Conservation (phyloP, 2,888 invertebrate genomes). For the Blastobasis lacticolella region DNA sequence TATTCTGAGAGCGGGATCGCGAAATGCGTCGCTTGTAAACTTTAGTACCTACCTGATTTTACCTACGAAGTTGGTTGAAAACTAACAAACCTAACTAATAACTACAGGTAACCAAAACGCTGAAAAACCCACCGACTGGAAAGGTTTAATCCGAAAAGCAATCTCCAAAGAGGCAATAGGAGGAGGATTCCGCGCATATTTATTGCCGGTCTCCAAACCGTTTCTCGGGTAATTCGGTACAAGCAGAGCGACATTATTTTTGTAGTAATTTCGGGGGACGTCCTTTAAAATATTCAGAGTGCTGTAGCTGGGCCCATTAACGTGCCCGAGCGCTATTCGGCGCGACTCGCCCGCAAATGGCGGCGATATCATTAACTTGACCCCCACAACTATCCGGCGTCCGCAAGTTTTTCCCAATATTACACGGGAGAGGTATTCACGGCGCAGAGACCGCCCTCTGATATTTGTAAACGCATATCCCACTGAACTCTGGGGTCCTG, state of each 20-base stretch:
- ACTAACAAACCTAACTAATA: too few species aligned
- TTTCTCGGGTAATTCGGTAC: conserved; percentile 70
- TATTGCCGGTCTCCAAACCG: conserved; percentile 66
- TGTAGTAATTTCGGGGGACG: conserved; percentile 72
- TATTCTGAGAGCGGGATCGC: background rate
- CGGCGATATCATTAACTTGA: conserved; percentile 72
- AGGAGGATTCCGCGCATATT: conserved; percentile 66
- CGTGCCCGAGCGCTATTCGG: conserved; percentile 67
- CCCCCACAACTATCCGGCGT: conserved; percentile 63
- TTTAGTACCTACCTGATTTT: too few species aligned
- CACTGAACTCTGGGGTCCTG: conserved; percentile 17
- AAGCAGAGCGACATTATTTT: conserved; percentile 72
- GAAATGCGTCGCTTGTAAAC: too few species aligned
- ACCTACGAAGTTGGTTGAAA: too few species aligned
- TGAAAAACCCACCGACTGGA: conserved; percentile 28
- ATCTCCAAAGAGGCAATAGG: conserved; percentile 62
- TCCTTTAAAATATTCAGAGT: conserved; percentile 73
- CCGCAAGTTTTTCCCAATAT: conserved; percentile 69
- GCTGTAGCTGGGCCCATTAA: conserved; percentile 68
- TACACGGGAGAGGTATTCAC: conserved; percentile 57
- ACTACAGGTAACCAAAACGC: too few species aligned
- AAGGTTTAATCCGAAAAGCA: conserved; percentile 60
- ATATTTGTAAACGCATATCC: conserved; percentile 37
- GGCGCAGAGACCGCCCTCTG: conserved; percentile 29
- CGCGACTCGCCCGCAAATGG: conserved; percentile 67